Evolutionary conservation across 2,797 vertebrate genomes (phyloP), one percentile per base, ranked within the genome.

Genomic region (Micropoecilia bifurca): DNA sequence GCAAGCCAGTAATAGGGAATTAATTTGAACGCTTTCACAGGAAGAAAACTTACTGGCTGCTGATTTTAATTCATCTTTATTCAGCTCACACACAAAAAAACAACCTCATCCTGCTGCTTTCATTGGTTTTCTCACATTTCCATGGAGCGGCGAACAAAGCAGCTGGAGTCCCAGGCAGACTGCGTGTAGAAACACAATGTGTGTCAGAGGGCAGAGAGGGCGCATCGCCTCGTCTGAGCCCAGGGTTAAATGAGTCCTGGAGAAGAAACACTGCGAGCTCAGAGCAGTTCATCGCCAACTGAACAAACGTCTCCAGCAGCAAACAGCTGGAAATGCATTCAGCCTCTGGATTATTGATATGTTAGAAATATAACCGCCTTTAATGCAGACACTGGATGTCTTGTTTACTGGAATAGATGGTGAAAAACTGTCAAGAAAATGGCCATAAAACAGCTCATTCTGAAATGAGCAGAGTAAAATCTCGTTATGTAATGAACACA

Each of bases 1-100:
- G 90, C 72, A 0, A 33, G 72, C 78, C 79, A 87, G 87, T 90
- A 94, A 92, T 89, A 83, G 88, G 80, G 88, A 92, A 92, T 93
- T 90, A 89, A 95, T 93, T 88, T 92, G 90, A 92, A 89, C 77
- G 76, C 88, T 78, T 91, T 90, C 69, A 91, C 85, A 76, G 83
- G 80, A 81, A 80, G 59, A 59, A 78, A 74, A 36, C 18, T 36
- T 46, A 48, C 71, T 53, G 83, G 33, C 53, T 80, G 16, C 45
- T 68, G 55, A 68, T 46, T 80, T 72, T 53, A 75, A 45, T 41
- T 80, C 73, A 68, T 69, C 63, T 69, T 50, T 48, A 75, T 47
- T 41, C 79, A 61, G 50, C 74, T 59, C 48, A 41, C 57, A 28
- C 59, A 33, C 12, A 33, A 45, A 45, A 46, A 25, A 71, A 3